Evolutionary conservation across 2,888 invertebrate species (phyloP).

Genomic region (Piscicola geometra): DNA sequence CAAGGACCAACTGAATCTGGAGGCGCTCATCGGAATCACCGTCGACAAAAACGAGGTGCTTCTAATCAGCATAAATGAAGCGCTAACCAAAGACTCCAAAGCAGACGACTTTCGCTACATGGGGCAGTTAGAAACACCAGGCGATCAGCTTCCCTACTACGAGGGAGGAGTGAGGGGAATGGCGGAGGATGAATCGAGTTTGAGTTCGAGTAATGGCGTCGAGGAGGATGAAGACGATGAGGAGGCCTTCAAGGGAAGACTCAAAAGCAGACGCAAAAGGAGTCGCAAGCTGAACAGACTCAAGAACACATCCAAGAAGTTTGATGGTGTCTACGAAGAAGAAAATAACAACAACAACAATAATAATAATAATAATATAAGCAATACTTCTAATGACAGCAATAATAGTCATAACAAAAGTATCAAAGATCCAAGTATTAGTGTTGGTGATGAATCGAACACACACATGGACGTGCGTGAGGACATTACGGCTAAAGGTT

Average conservation of each 20-base stretch:
- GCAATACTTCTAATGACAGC: neutral
- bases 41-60: constrained; percentile 33
- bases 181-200: neutral
- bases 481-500: no score
- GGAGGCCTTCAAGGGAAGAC: neutral
- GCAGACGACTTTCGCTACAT: neutral
- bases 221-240: neutral
- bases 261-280: neutral
- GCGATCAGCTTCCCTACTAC: neutral
- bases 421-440: no score
- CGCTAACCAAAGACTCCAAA: constrained; percentile 22
- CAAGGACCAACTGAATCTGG: constrained; percentile 28
- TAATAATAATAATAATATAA: constrained; percentile 6
- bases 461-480: no score
- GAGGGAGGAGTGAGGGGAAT: neutral
- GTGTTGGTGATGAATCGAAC: no score
- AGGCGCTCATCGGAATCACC: constrained; percentile 36
- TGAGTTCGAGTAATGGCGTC: neutral
- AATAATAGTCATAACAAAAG: neutral
- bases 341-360: constrained; percentile 1
- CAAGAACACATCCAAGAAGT: neutral
- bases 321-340: neutral
- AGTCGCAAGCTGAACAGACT: neutral
- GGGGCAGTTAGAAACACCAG: neutral
- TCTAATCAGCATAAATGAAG: constrained; percentile 34